These are phyloP conservation scores for Ommatoiulus sabulosus DNA, from an alignment of 2,888 invertebrate species.

Conservation along the genomic window DNA sequence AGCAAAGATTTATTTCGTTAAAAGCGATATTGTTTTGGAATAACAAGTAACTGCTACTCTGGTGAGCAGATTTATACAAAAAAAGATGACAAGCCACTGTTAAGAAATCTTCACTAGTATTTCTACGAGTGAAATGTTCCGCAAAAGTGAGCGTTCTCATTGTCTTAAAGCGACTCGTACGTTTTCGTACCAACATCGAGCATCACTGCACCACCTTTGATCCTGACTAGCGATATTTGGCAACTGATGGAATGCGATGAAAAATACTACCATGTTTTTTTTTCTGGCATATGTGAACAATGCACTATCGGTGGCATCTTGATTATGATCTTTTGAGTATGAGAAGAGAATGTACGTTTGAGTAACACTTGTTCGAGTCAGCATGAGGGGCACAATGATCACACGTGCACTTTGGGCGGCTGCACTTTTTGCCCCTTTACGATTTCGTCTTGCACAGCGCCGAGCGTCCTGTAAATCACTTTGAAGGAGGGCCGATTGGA, in stretches of 20 bases:
- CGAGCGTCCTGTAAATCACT: slow-evolving; percentile 65
- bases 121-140: not conserved
- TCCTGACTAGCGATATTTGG: not conserved
- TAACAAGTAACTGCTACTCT: slow-evolving; percentile 3
- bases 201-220: too few relatives aligned
- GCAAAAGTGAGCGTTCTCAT: not conserved
- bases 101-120: not conserved
- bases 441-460: slow-evolving; percentile 65
- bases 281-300: not conserved
- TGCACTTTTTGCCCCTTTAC: slow-evolving; percentile 57
- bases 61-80: slow-evolving; percentile 12
- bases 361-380: not conserved
- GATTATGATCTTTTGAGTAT: not conserved
- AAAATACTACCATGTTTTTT: not conserved
- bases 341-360: not conserved
- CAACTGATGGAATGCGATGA: slow-evolving; percentile 2
- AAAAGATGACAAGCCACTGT: slow-evolving; percentile 3
- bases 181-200: not conserved
- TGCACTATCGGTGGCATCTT: not conserved
- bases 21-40: not conserved
- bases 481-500: slow-evolving; percentile 85
- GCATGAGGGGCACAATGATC: slow-evolving; percentile 4
- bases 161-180: not conserved
- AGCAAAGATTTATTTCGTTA: slow-evolving; percentile 11
- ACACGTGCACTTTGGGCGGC: slow-evolving; percentile 59